phyloP scores from a whole-genome alignment of 1,140 invertebrate species.

The Nephila pilipes region DNA sequence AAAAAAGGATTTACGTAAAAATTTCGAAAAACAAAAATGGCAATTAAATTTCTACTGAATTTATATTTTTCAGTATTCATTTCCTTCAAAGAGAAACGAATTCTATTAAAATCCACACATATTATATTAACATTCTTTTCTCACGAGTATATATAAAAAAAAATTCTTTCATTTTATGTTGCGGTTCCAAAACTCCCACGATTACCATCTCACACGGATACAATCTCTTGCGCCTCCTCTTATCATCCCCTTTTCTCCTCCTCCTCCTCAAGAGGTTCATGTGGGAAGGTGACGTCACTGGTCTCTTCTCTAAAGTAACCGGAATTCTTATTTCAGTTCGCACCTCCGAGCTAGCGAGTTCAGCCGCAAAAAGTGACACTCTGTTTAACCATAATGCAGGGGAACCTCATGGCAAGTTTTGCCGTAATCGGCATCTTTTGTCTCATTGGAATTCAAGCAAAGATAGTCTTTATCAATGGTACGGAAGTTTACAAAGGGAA shows the following conservation, averaged over 20 bases:
- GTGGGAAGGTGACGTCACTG: neutral
- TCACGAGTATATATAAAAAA: too few species aligned
- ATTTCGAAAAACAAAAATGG: too few species aligned
- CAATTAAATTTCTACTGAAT: too few species aligned
- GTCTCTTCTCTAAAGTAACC: conserved; percentile 25
- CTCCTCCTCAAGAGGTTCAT: neutral
- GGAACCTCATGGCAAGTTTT: neutral
- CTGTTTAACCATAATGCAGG: neutral
- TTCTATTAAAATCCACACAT: too few species aligned
- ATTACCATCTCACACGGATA: neutral
- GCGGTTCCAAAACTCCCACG: neutral
- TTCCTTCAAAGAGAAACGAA: too few species aligned
- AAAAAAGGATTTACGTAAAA: too few species aligned
- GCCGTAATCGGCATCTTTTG: neutral
- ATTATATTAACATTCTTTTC: too few species aligned
- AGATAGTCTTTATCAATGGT: conserved; percentile 68
- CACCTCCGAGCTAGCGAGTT: neutral
- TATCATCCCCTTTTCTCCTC: neutral
- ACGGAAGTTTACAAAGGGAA: conserved; percentile 42
- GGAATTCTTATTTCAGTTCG: conserved; percentile 41
- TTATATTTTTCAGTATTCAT: too few species aligned
- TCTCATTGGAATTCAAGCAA: neutral
- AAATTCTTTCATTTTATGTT: neutral
- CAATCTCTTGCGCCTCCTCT: conserved; percentile 20
- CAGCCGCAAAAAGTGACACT: neutral